Percentiles rank a stretch among this genome's conserved stretches.
phyloP scores from a whole-genome alignment of 2,797 vertebrate genomes.

The Spea hammondii region DNA sequence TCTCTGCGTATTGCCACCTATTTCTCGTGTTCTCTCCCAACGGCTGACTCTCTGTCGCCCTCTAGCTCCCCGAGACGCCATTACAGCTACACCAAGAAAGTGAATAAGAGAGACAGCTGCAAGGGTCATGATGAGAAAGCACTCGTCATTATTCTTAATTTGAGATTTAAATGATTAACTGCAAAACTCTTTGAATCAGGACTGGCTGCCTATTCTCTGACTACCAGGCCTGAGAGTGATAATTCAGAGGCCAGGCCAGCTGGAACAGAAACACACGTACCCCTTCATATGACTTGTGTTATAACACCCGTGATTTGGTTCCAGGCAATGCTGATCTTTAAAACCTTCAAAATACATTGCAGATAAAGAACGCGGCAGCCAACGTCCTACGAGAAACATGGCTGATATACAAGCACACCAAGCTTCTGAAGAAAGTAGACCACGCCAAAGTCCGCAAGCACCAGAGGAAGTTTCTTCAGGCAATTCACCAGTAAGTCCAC shows the following conservation, averaged over 20 bases:
- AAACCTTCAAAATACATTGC: slow-evolving; percentile 1
- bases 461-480: slow-evolving; percentile 78
- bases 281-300: too few species aligned
- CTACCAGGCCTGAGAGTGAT: too few species aligned
- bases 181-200: too few species aligned
- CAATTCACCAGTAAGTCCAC: slow-evolving; percentile 75
- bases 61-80: neutral
- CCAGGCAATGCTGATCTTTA: neutral
- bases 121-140: too few species aligned
- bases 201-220: too few species aligned
- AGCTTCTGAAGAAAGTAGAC: slow-evolving; percentile 76
- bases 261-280: too few species aligned
- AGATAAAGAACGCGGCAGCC: slow-evolving; percentile 77
- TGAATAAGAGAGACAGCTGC: too few species aligned
- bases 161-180: too few species aligned
- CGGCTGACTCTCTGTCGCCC: neutral
- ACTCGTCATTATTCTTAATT: too few species aligned
- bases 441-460: slow-evolving; percentile 77
- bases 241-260: too few species aligned
- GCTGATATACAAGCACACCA: slow-evolving; percentile 80
- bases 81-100: neutral
- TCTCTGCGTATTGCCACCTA: neutral
- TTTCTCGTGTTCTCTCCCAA: neutral
- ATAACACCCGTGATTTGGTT: too few species aligned
- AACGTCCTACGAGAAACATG: slow-evolving; percentile 75